phyloP scores from a whole-genome alignment of 2,113 vertebrate species.

The Hyperoodon ampullatus region DNA sequence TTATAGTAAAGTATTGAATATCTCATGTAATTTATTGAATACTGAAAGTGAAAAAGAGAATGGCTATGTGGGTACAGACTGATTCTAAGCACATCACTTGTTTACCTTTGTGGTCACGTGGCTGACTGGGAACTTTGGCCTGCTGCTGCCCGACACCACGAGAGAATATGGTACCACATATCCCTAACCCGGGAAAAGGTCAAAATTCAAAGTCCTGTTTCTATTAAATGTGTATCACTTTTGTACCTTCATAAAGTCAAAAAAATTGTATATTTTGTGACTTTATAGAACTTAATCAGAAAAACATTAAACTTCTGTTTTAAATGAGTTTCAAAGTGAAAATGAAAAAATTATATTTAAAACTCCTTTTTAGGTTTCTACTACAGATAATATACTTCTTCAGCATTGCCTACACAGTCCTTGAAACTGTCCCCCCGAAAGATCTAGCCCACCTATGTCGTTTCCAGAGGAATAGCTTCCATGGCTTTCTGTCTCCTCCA shows the following conservation, averaged over 20 bases:
- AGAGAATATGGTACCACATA: not conserved
- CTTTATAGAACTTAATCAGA: not conserved
- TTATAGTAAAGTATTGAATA: not conserved
- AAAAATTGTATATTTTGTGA: not conserved
- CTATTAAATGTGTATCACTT: not conserved
- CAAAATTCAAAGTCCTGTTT: not conserved
- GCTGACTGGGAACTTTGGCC: not conserved
- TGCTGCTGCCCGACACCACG: not conserved
- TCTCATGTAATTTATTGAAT: not conserved
- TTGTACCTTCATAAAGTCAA: not conserved
- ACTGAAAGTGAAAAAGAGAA: not conserved
- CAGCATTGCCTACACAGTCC: rapidly evolving
- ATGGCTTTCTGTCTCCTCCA: conserved; percentile 97
- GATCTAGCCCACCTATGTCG: conserved; percentile 91
- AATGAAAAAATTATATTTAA: not conserved
- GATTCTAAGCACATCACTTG: not conserved
- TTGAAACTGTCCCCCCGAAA: not conserved
- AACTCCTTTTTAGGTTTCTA: not conserved
- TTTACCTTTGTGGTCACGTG: not conserved
- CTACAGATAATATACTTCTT: not conserved
- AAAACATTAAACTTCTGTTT: not conserved
- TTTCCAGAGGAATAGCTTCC: conserved; percentile 97
- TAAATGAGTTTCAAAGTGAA: not conserved
- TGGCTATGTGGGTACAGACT: not conserved
- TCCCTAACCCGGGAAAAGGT: not conserved